Conservation (phyloP, 2,113 vertebrate genomes). For the Odontophorus gujanensis region DNA sequence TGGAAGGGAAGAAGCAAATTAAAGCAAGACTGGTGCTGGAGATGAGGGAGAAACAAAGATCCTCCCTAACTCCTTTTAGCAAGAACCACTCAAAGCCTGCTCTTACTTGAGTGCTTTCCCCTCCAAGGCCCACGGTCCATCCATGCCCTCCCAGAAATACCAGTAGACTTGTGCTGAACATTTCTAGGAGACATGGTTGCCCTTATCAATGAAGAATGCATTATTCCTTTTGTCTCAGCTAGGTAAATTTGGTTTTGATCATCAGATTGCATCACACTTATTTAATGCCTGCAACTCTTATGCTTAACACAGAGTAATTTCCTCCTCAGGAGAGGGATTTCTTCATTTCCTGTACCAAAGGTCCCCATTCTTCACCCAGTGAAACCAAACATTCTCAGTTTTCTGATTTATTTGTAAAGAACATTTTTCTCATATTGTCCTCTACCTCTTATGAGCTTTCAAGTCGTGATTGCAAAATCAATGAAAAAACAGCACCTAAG, state of each 20-base stretch:
- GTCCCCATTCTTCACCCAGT: background rate
- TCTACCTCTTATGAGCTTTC: constrained; percentile 24
- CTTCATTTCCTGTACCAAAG: background rate
- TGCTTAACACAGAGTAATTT: background rate
- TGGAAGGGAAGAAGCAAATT: background rate
- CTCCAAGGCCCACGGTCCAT: background rate
- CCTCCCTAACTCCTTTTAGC: background rate
- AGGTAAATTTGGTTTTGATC: background rate
- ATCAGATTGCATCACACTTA: background rate
- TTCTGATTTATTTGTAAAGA: background rate
- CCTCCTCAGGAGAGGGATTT: background rate
- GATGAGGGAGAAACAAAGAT: background rate
- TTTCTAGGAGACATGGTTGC: rapidly evolving
- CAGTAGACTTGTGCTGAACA: background rate
- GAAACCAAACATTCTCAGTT: background rate
- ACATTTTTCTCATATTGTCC: background rate
- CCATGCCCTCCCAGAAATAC: background rate
- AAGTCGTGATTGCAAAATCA: constrained; percentile 34
- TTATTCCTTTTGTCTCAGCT: background rate
- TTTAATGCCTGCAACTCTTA: background rate
- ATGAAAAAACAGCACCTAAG: background rate
- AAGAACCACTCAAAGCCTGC: background rate
- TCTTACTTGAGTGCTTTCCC: background rate
- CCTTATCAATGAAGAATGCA: rapidly evolving
- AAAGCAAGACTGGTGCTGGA: background rate